Conservation (phyloP, 2,888 invertebrate species). For the Lycocerus yunnanus region DNA sequence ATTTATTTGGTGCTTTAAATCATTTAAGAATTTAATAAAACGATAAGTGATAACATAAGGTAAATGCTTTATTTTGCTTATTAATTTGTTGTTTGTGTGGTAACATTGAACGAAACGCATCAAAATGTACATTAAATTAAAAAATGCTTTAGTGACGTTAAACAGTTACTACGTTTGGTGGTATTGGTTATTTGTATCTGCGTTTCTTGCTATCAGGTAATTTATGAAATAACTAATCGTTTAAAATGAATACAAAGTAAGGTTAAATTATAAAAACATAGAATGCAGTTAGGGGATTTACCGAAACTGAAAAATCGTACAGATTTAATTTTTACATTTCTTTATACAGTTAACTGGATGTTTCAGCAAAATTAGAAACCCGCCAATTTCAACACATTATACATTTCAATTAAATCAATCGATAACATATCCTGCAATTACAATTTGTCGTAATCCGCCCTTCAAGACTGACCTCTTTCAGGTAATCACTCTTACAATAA, state of each 20-base stretch:
- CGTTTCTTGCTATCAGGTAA: slow-evolving; percentile 65
- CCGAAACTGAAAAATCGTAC: too few species aligned
- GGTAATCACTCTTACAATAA: slow-evolving; percentile 48
- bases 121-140: slow-evolving; percentile 20
- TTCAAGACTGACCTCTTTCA: slow-evolving; percentile 63
- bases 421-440: slow-evolving; percentile 69
- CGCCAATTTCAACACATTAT: slow-evolving; percentile 71
- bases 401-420: slow-evolving; percentile 69
- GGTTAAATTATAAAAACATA: too few species aligned
- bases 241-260: background rate
- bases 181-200: slow-evolving; percentile 61
- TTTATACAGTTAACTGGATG: slow-evolving; percentile 59
- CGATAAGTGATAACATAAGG: background rate
- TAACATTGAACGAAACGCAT: background rate
- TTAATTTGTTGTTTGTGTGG: background rate
- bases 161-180: slow-evolving; percentile 62
- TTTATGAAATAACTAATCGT: background rate
- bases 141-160: slow-evolving; percentile 59
- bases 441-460: slow-evolving; percentile 69
- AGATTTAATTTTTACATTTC: too few species aligned
- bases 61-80: background rate
- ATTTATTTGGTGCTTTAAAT: slow-evolving; percentile 8
- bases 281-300: background rate
- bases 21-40: background rate
- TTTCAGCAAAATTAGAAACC: slow-evolving; percentile 62